A percentile compares a stretch with the other conserved stretches of the same genome.
These are phyloP conservation scores for Sesia apiformis DNA, from an alignment of 2,888 invertebrate genomes.

Conservation along the genomic window DNA sequence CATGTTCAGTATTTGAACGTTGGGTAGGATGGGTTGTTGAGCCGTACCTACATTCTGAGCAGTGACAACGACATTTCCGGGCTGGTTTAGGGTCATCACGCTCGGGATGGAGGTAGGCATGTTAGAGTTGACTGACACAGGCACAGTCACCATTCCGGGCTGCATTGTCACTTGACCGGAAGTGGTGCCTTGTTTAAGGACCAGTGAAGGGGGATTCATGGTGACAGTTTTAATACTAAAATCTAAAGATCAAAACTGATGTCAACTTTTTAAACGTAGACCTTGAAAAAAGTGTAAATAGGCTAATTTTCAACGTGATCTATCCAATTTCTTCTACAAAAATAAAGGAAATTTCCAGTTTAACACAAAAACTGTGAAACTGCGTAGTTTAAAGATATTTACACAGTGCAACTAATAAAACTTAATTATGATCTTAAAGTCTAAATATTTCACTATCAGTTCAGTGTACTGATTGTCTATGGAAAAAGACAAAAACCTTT, in stretches of 20 bases:
- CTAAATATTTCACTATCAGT: no score
- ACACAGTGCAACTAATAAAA: no score
- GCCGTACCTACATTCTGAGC: conserved; percentile 77
- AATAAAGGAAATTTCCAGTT: no score
- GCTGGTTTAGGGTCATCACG: conserved; percentile 79
- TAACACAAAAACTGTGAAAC: no score
- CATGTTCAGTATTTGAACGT: conserved; percentile 91
- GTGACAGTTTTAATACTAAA: background rate
- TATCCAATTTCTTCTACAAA: no score
- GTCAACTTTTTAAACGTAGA: background rate
- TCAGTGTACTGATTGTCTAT: no score
- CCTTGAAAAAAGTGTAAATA: no score
- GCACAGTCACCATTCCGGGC: conserved; percentile 77
- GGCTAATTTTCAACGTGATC: background rate
- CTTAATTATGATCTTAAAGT: no score
- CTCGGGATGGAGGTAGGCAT: conserved; percentile 74
- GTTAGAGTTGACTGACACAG: conserved; percentile 77
- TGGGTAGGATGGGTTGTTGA: conserved; percentile 79
- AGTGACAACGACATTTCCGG: conserved; percentile 67
- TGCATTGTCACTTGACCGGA: conserved; percentile 55
- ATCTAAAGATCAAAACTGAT: no score
- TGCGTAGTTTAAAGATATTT: no score
- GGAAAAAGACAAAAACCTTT: no score
- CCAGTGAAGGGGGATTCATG: conserved; percentile 57
- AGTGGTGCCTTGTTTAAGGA: conserved; percentile 58